Evolutionary conservation across 35 echinoderm and acorn worm genomes (phyloP).

Genomic region (Heliocidaris erythrogramma): DNA sequence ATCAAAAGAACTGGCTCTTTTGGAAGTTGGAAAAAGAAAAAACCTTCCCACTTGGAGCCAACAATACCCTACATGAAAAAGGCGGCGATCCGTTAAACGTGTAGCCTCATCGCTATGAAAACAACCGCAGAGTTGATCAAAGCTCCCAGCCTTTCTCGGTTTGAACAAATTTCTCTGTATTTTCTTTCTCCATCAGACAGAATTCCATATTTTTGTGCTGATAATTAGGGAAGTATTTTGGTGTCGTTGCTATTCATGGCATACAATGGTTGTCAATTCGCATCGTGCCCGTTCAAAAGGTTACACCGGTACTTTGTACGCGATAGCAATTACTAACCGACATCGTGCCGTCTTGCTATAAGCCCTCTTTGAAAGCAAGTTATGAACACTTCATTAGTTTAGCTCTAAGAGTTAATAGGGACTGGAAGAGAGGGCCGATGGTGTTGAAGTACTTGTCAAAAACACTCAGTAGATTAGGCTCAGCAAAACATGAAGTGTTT

Average conservation of each 20-base stretch:
- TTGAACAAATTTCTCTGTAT: background rate
- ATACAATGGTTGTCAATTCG: conserved; percentile 24
- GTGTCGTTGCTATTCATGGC: background rate
- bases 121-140: conserved; percentile 13
- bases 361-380: background rate
- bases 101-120: background rate
- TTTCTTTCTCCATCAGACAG: background rate
- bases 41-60: background rate
- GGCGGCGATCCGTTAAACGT: background rate
- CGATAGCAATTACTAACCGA: background rate
- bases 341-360: background rate
- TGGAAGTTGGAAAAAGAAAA: background rate
- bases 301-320: conserved; percentile 4
- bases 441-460: background rate
- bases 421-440: background rate
- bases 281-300: background rate
- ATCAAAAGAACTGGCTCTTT: background rate
- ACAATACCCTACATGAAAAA: background rate
- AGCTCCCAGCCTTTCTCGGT: background rate
- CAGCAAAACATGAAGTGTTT: background rate
- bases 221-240: conserved; percentile 43
- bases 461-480: background rate
- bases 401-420: background rate
- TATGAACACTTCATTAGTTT: conserved; percentile 7
- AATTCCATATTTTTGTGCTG: conserved; percentile 18